Base-by-base conservation (phyloP, 2,888 invertebrate genomes). In the Xanthorhoe spadicearia region DNA sequence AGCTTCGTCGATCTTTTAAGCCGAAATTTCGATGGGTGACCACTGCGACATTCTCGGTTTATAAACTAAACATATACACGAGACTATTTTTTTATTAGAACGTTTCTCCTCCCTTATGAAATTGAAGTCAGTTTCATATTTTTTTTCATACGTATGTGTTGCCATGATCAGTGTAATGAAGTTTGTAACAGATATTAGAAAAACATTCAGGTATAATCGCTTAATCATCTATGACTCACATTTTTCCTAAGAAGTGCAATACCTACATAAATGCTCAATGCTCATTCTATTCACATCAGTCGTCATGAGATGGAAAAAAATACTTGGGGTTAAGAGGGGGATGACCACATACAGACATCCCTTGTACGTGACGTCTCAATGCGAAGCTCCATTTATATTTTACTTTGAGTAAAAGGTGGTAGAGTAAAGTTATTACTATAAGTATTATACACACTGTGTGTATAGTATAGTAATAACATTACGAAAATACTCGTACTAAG, bases 251-350 rank as follows among this genome's bases (percentile, higher is more conserved):
- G 35, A 38, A 8, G 5, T 57, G 69, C 75, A 74, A 75, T 74
- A 71, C 70, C 63, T 74, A 68, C n/a, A n/a, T n/a, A n/a, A n/a
- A n/a, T n/a, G n/a, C n/a, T n/a, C n/a, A 70, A 75, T 78, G 82
- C 85, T 82, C 82, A 85, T 87, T 83, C 81, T 78, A 82, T 83
- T 83, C 78, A 81, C 84, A 87, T 87, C 84, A 84, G 82, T 83
- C 84, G 81, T 83, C 85, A 81, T 83, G 77, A 81, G 78, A 75
- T 73, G 58, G 85, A 87, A 87, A 85, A 82, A 82, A 73, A 73
- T 73, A 69, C 74, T 76, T 71, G 65, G 74, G 74, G 77, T 64
- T 67, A 68, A 69, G 67, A 71, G 74, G 65, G 69, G 84, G 84
- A 84, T 76, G 80, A n/a, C n/a, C 76, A 78, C 75, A 75, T 72